phyloP scores from a whole-genome alignment of 2,888 invertebrate genomes.

The Thysanoteuthis rhombus region DNA sequence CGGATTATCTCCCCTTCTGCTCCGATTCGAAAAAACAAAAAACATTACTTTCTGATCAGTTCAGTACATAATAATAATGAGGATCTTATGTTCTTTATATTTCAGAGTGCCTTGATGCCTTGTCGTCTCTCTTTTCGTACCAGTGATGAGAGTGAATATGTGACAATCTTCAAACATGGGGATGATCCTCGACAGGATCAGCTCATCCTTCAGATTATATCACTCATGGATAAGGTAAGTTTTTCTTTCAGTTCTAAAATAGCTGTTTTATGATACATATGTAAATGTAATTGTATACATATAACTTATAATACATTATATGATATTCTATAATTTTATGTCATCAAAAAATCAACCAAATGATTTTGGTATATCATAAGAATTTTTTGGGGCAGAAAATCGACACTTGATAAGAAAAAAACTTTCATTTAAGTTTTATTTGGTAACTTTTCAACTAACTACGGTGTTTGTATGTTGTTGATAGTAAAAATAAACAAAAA shows the following conservation, averaged over 20 bases:
- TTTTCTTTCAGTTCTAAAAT: not conserved
- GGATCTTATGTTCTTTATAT: not conserved
- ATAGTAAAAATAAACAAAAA: too few species aligned
- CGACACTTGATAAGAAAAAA: too few species aligned
- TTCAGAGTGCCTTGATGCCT: conserved; percentile 89
- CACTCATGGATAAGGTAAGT: conserved; percentile 86
- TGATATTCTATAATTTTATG: too few species aligned
- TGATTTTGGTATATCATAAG: too few species aligned
- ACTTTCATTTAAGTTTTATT: too few species aligned
- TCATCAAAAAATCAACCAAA: too few species aligned
- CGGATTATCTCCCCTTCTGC: too few species aligned
- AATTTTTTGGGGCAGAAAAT: too few species aligned
- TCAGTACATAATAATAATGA: not conserved
- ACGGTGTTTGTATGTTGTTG: too few species aligned
- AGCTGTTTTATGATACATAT: not conserved
- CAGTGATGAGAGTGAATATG: conserved; percentile 81
- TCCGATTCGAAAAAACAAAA: too few species aligned
- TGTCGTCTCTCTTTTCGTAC: conserved; percentile 87
- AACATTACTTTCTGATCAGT: too few species aligned
- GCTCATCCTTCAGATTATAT: conserved; percentile 95
- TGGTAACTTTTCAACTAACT: too few species aligned
- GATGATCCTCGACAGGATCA: conserved; percentile 98
- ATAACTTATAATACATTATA: not conserved
- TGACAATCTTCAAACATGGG: conserved; percentile 96
- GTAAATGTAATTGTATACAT: not conserved